These are phyloP conservation scores for Thereva unica DNA, from an alignment of 2,888 invertebrate genomes.

Conservation along the genomic window DNA sequence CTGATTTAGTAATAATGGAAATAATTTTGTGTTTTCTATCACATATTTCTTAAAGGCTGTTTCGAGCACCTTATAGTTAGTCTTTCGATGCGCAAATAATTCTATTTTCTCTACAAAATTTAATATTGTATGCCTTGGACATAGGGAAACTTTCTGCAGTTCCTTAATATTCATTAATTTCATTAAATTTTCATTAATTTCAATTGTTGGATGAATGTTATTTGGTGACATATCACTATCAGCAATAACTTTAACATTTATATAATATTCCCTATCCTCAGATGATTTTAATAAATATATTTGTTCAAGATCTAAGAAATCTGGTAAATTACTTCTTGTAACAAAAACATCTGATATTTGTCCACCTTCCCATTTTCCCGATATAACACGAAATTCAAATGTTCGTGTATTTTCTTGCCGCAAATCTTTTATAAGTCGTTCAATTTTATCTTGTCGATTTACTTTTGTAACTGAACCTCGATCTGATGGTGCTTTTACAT, in stretches of 20 bases:
- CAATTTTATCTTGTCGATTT: constrained; percentile 53
- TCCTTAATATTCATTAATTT: constrained; percentile 53
- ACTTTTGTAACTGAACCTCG: constrained; percentile 44
- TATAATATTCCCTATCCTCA: constrained; percentile 43
- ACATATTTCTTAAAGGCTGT: constrained; percentile 56
- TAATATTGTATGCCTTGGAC: constrained; percentile 52
- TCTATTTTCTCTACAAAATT: constrained; percentile 58
- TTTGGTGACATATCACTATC: constrained; percentile 49
- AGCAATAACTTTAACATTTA: constrained; percentile 46
- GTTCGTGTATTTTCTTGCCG: constrained; percentile 50
- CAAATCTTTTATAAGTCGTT: constrained; percentile 53
- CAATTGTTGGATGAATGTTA: constrained; percentile 55
- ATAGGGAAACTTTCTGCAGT: constrained; percentile 53
- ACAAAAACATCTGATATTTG: constrained; percentile 57
- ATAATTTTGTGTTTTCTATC: constrained; percentile 51
- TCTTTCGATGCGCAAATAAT: constrained; percentile 53
- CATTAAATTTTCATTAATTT: constrained; percentile 56
- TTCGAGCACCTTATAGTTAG: constrained; percentile 56
- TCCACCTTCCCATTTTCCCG: constrained; percentile 51
- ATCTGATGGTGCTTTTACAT: constrained; percentile 47
- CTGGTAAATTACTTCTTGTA: constrained; percentile 53
- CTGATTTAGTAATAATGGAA: constrained; percentile 55
- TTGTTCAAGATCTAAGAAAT: constrained; percentile 54
- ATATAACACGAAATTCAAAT: constrained; percentile 55
- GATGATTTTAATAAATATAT: constrained; percentile 51